A percentile compares a stretch with the other conserved stretches of the same genome.
Conservation (phyloP, 2,113 vertebrate species). For the Apeltes quadracus region DNA sequence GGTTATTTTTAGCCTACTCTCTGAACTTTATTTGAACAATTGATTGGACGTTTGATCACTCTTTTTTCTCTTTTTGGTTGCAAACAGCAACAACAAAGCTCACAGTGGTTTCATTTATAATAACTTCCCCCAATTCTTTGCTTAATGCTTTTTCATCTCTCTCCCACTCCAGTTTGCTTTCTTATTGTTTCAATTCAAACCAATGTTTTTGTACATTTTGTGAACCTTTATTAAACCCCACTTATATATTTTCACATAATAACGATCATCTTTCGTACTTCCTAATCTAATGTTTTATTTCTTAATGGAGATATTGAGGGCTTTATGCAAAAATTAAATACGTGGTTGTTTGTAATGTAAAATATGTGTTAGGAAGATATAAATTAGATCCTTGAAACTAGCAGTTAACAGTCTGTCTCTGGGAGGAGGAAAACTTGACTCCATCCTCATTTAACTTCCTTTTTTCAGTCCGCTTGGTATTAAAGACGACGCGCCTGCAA, state of each 20-base stretch:
- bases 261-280: neutral
- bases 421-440: neutral
- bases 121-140: neutral
- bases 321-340: neutral
- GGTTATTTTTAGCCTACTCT: neutral
- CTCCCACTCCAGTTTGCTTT: neutral
- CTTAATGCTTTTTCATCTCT: neutral
- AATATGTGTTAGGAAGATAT: neutral
- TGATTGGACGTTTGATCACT: neutral
- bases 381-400: neutral
- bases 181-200: neutral
- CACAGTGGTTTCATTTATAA: slow-evolving; percentile 3
- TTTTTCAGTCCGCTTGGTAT: neutral
- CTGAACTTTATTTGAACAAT: slow-evolving; percentile 4
- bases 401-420: neutral
- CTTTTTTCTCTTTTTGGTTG: neutral
- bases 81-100: neutral
- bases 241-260: neutral
- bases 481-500: slow-evolving; percentile 32
- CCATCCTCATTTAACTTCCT: slow-evolving; percentile 1
- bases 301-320: neutral
- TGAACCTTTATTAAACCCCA: neutral
- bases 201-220: no score
- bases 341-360: neutral
- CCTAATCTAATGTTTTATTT: neutral